Evolutionary conservation across 2,113 vertebrate species (phyloP), one percentile per base, ranked within the genome.

Genomic region (Axis porcinus): DNA sequence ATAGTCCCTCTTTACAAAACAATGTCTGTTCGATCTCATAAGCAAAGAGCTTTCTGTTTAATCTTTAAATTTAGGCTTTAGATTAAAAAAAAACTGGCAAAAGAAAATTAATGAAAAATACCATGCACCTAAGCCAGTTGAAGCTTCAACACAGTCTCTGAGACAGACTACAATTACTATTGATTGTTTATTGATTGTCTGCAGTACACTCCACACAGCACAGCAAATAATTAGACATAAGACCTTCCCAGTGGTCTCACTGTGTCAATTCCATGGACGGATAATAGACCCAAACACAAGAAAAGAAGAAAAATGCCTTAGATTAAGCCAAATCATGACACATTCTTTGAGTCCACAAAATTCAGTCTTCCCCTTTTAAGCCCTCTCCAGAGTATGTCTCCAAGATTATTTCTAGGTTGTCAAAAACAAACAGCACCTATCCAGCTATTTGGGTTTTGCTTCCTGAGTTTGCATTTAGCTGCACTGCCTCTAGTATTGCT

Each of bases 151-250:
- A 33, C 40, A 58, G 88, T 89, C 78, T 96, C 91, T 79, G 30
- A 95, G 67, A 74, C 86, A 91, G 70, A 81, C 86, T 96, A 85
- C 97, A 97, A 89, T 97, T 93, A 93, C 94, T 97, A 98, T 97
- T 93, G 98, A 98, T 96, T 96, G 86, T 64, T 96, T 96, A 97
- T 97, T 89, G 97, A 97, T 78, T 89, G 89, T 67, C 47, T 36
- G 33, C n/a, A 84, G 93, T 74, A 58, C 9, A 88, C 40, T 93
- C 12, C 89, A 93, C 79, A 97, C 19, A 94, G 91, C 82, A 94
- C 54, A 92, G 96, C 89, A 95, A 97, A 97, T 96, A 97, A 97
- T 95, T 91, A 97, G 96, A 94, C 55, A 11, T 62, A 86, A 97
- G 86, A 47, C 78, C 62, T 92, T 97, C 93, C 91, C 83, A 83